Conservation (phyloP, 1,140 invertebrate genomes). For the Melanaphis sacchari region DNA sequence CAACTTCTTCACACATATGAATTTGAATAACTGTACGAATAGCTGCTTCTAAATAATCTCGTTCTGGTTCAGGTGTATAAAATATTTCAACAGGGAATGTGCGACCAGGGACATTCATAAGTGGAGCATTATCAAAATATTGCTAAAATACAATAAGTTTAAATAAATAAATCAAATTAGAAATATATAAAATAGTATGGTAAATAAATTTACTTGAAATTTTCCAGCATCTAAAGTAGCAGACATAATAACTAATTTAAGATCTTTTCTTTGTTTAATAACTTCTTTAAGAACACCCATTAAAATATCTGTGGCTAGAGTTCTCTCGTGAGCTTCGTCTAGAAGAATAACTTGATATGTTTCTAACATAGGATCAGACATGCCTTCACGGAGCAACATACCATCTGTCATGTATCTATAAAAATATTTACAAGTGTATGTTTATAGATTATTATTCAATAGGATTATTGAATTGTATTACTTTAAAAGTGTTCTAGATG, state of each 20-base stretch:
- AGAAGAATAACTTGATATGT: constrained; percentile 95
- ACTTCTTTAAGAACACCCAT: constrained; percentile 99
- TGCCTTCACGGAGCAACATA: constrained; percentile 98
- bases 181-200: neutral
- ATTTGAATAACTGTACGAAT: constrained; percentile 99
- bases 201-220: constrained; percentile 76
- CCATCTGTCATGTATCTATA: constrained; percentile 97
- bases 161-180: neutral
- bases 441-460: neutral
- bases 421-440: constrained; percentile 56
- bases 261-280: constrained; percentile 88
- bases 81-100: constrained; percentile 99
- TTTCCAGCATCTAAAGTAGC: constrained; percentile 99
- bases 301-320: constrained; percentile 96
- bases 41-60: constrained; percentile 98
- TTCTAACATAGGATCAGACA: constrained; percentile 98
- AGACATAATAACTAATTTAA: constrained; percentile 99
- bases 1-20: constrained; percentile 96
- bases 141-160: constrained; percentile 66
- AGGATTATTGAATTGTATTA: constrained; percentile 62
- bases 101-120: constrained; percentile 97
- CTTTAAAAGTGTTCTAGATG: constrained; percentile 87
- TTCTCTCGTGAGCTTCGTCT: constrained; percentile 99
- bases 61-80: constrained; percentile 98
- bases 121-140: constrained; percentile 97